Evolutionary conservation across 2,113 vertebrate genomes (phyloP), one percentile per base, ranked within the genome.

Genomic region (Campylorhamphus procurvoides): DNA sequence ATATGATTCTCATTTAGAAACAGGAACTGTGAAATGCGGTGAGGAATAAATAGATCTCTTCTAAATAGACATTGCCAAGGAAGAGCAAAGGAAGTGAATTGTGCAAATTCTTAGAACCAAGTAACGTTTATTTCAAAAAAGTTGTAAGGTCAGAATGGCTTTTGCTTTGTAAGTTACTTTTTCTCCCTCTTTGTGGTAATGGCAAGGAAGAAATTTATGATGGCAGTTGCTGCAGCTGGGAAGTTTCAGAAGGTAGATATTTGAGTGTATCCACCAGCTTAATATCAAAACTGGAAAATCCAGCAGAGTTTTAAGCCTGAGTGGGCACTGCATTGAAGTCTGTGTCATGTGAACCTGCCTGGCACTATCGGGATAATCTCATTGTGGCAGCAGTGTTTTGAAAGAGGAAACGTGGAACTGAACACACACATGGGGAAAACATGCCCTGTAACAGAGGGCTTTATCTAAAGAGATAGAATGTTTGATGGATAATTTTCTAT

Each of bases 1-100:
- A 76, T 84, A 46, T 33, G 31, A 46, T 81, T 95, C 71, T 95
- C 93, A 94, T 88, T 93, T 93, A 93, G 96, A 93, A 96, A 97
- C 90, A 93, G 94, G 84, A 96, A 96, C 88, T 95, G 78, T 94
- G 93, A 92, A 92, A 96, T 93, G 79, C 35, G 90, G 85, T 68
- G 83, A 37, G 76, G 58, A 96, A 97, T 95, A 96, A 95, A 96
- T 95, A 96, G 94, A 80, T 63, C 67, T 95, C 47, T 94, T 96
- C 71, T 92, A 93, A 93, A 94, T 80, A 95, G 88, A 77, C 84
- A 75, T 94, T 91, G 84, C 75, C 87, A 93, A 91, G 84, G 81
- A 96, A 95, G 89, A 94, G 66, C 55, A 79, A 88, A 97, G 94
- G 93, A 96, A 96, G 83, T 95, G 85, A 94, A 89, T 95, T 59